Conservation (phyloP, 2,888 invertebrate species). For the Cetonia aurata region DNA sequence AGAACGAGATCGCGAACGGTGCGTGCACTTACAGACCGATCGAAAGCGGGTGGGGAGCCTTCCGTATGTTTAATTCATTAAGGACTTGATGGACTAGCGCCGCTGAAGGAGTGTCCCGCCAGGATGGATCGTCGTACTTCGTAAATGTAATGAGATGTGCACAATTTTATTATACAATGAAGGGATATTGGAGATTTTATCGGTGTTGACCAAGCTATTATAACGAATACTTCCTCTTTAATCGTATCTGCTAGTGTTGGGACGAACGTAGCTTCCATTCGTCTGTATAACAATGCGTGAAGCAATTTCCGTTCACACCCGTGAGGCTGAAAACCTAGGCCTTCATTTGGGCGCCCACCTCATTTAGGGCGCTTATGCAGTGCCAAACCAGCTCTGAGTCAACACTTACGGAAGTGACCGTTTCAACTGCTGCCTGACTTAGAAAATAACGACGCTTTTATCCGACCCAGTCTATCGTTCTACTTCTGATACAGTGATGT, state of each 20-base stretch:
- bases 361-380: too few relatives aligned
- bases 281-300: too few relatives aligned
- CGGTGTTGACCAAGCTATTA: neutral
- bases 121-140: constrained; percentile 7
- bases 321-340: too few relatives aligned
- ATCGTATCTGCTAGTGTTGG: neutral
- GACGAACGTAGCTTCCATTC: too few relatives aligned
- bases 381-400: too few relatives aligned
- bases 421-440: too few relatives aligned
- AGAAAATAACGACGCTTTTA: too few relatives aligned
- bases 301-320: too few relatives aligned
- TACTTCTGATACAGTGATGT: too few relatives aligned
- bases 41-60: constrained; percentile 23
- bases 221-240: constrained; percentile 3
- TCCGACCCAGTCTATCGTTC: too few relatives aligned
- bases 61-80: constrained; percentile 44
- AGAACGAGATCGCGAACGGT: neutral
- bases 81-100: constrained; percentile 25
- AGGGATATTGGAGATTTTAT: constrained; percentile 2
- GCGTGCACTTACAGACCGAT: constrained; percentile 15
- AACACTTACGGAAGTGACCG: too few relatives aligned
- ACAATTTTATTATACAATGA: constrained; percentile 8
- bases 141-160: constrained; percentile 23
- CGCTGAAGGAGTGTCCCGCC: constrained; percentile 6
- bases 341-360: too few relatives aligned